Evolutionary conservation across 2,888 invertebrate genomes (phyloP).

Genomic region (Mimumesa dahlbomi): DNA sequence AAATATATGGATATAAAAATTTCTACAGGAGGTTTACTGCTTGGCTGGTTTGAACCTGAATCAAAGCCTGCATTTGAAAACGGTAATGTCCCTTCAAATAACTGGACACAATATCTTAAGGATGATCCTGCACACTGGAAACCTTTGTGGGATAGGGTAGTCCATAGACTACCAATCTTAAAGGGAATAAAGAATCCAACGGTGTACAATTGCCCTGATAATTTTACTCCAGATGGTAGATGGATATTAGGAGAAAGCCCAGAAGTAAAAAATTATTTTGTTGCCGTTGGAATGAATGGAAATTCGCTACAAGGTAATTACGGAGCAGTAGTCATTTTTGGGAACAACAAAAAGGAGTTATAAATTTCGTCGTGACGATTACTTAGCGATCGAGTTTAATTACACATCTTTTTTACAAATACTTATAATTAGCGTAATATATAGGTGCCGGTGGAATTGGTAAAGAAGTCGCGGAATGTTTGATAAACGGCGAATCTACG

Average conservation of each 20-base stretch:
- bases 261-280: slow-evolving; percentile 87
- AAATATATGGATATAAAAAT: slow-evolving; percentile 5
- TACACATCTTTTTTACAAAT: too few species aligned
- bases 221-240: slow-evolving; percentile 87
- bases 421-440: too few species aligned
- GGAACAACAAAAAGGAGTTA: too few species aligned
- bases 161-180: slow-evolving; percentile 83
- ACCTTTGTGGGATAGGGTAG: slow-evolving; percentile 82
- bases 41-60: slow-evolving; percentile 86
- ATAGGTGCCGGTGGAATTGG: slow-evolving; percentile 87
- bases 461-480: slow-evolving; percentile 86
- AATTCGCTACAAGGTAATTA: slow-evolving; percentile 82
- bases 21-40: slow-evolving; percentile 81
- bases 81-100: slow-evolving; percentile 76
- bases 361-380: too few species aligned
- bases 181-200: slow-evolving; percentile 81
- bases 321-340: too few species aligned
- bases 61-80: slow-evolving; percentile 85
- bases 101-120: slow-evolving; percentile 82
- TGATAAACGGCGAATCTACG: slow-evolving; percentile 84
- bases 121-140: slow-evolving; percentile 84
- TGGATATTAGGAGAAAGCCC: slow-evolving; percentile 87
- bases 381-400: too few species aligned
- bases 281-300: slow-evolving; percentile 88
- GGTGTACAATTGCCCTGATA: slow-evolving; percentile 85